These are phyloP conservation scores for Corythornis cristatus DNA, from an alignment of 2,113 vertebrate genomes.

Conservation along the genomic window DNA sequence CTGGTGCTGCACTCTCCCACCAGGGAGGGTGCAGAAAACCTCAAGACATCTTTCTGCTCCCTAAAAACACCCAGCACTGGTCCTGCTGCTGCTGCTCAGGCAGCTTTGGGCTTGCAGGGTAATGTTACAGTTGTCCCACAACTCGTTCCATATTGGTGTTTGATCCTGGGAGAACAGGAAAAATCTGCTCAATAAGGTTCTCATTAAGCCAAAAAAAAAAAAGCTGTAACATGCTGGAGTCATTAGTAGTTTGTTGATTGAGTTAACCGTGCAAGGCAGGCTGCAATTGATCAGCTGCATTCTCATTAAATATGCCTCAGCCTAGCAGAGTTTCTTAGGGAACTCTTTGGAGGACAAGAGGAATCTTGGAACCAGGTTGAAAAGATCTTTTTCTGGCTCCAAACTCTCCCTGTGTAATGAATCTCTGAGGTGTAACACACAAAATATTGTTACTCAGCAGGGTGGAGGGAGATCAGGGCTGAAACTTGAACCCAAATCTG, in stretches of 20 bases:
- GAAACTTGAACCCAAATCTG: slow-evolving; percentile 24
- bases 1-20: neutral
- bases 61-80: neutral
- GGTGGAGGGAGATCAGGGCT: neutral
- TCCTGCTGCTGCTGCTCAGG: neutral
- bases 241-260: slow-evolving; percentile 67
- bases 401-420: neutral
- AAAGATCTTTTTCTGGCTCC: neutral
- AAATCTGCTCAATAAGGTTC: slow-evolving; percentile 49
- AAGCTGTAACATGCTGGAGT: slow-evolving; percentile 51
- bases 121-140: slow-evolving; percentile 47
- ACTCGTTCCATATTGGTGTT: slow-evolving; percentile 55
- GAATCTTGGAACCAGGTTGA: neutral
- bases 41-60: neutral
- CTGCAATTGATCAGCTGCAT: slow-evolving; percentile 66
- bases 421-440: slow-evolving; percentile 20
- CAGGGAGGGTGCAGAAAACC: too few species aligned
- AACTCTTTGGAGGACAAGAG: neutral
- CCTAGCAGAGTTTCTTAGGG: neutral
- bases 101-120: neutral
- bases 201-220: slow-evolving; percentile 34
- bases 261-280: slow-evolving; percentile 56
- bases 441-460: accelerated
- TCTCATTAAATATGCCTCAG: slow-evolving; percentile 51
- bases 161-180: slow-evolving; percentile 39